Evolutionary conservation across 2,888 invertebrate genomes (phyloP).

Genomic region (Nephrotoma appendiculata): DNA sequence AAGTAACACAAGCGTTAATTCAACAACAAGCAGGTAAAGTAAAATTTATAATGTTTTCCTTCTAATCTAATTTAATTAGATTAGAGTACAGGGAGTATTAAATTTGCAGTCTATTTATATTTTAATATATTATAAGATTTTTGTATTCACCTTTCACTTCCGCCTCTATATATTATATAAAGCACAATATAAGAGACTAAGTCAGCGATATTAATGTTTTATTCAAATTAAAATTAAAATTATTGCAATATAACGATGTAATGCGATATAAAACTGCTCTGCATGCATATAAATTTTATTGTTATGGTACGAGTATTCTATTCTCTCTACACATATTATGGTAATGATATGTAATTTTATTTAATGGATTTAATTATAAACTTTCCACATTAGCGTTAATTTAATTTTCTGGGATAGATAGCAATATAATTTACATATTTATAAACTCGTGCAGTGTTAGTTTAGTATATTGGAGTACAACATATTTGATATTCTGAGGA

Average conservation of each 20-base stretch:
- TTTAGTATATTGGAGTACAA: too few species aligned
- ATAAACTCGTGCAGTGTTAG: too few species aligned
- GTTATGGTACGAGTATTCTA: neutral
- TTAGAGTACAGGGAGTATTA: neutral
- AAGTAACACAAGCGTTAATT: slow-evolving; percentile 79
- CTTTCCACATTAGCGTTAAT: neutral
- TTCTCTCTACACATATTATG: neutral
- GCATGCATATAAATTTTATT: neutral
- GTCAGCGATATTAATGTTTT: neutral
- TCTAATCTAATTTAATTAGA: neutral
- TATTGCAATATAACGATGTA: neutral
- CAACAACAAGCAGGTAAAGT: slow-evolving; percentile 62
- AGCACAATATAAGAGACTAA: neutral
- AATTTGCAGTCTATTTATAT: too few species aligned
- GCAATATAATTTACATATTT: too few species aligned
- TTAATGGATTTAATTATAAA: neutral
- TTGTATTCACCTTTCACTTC: too few species aligned
- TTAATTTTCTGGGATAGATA: neutral
- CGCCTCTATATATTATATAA: neutral
- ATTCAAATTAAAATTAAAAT: neutral
- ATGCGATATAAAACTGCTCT: neutral
- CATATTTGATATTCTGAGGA: too few species aligned
- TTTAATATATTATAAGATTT: too few species aligned
- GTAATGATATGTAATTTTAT: neutral
- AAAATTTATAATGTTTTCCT: neutral